A percentile compares a stretch with the other conserved stretches of the same genome.
Evolutionary conservation across 2,888 invertebrate species (phyloP).

Genomic region (Ferdinandea cuprea): DNA sequence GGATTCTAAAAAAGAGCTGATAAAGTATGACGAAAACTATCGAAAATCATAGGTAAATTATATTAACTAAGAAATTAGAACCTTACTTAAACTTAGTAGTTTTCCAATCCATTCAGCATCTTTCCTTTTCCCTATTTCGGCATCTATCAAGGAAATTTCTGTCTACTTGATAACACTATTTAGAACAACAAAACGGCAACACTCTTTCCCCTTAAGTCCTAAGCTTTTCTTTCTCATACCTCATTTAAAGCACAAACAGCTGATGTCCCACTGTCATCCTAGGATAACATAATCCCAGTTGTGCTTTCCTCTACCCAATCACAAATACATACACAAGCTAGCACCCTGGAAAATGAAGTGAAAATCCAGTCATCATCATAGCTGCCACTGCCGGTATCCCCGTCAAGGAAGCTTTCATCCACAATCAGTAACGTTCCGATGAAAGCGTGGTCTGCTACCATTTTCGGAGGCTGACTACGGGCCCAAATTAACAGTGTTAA

Average conservation of each 20-base stretch:
- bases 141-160: no score
- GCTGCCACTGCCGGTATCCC: constrained; percentile 29
- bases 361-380: constrained; percentile 49
- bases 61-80: no score
- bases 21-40: no score
- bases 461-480: constrained; percentile 60
- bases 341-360: constrained; percentile 54
- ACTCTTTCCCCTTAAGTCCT: constrained; percentile 5
- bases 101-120: no score
- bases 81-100: no score
- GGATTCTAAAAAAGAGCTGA: no score
- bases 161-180: no score
- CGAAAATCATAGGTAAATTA: no score
- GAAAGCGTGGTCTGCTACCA: constrained; percentile 59
- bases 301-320: constrained; percentile 37
- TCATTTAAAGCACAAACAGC: constrained; percentile 43
- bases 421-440: constrained; percentile 70
- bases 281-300: constrained; percentile 70
- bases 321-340: constrained; percentile 12
- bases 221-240: constrained; percentile 42
- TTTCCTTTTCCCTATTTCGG: no score
- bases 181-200: constrained; percentile 22
- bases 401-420: constrained; percentile 39
- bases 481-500: constrained; percentile 19
- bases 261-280: constrained; percentile 55